Evolutionary conservation across 2,888 invertebrate genomes (phyloP).

Genomic region (Leptopterna dolabrata): DNA sequence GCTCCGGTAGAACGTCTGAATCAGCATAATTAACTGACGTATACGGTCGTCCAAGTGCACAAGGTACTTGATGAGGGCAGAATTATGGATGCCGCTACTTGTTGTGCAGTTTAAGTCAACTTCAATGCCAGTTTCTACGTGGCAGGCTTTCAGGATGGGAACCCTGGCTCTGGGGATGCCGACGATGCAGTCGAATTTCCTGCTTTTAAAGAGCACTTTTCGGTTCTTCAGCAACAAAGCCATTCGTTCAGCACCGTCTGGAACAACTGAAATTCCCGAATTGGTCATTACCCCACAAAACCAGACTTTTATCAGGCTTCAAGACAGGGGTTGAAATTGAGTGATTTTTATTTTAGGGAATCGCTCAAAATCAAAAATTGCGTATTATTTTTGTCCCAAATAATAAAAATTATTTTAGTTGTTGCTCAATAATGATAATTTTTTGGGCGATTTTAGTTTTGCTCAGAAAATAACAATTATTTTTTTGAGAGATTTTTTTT

Average conservation of each 20-base stretch:
- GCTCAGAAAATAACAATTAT: too few relatives aligned
- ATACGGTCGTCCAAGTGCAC: slow-evolving; percentile 73
- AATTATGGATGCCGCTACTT: slow-evolving; percentile 77
- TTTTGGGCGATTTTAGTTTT: too few relatives aligned
- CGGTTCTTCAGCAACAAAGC: slow-evolving; percentile 15
- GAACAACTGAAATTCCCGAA: slow-evolving; percentile 1
- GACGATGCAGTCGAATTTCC: slow-evolving; percentile 68
- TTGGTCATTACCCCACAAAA: too few relatives aligned
- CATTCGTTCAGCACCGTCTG: slow-evolving; percentile 22
- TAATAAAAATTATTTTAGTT: too few relatives aligned
- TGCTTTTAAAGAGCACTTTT: slow-evolving; percentile 29
- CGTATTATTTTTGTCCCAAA: too few relatives aligned
- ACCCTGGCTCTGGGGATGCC: slow-evolving; percentile 75
- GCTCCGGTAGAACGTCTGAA: slow-evolving; percentile 81
- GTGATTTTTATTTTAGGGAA: too few relatives aligned
- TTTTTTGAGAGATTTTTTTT: too few relatives aligned
- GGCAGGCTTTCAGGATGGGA: slow-evolving; percentile 81
- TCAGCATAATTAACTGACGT: slow-evolving; percentile 72
- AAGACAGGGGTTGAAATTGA: too few relatives aligned
- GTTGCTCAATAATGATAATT: too few relatives aligned
- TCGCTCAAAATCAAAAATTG: too few relatives aligned
- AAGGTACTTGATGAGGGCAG: slow-evolving; percentile 73
- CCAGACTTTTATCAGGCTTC: too few relatives aligned
- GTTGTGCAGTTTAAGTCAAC: slow-evolving; percentile 82
- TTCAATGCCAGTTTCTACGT: slow-evolving; percentile 71